Evolutionary conservation across 2,113 vertebrate genomes (phyloP).

Genomic region (Sturnira hondurensis): DNA sequence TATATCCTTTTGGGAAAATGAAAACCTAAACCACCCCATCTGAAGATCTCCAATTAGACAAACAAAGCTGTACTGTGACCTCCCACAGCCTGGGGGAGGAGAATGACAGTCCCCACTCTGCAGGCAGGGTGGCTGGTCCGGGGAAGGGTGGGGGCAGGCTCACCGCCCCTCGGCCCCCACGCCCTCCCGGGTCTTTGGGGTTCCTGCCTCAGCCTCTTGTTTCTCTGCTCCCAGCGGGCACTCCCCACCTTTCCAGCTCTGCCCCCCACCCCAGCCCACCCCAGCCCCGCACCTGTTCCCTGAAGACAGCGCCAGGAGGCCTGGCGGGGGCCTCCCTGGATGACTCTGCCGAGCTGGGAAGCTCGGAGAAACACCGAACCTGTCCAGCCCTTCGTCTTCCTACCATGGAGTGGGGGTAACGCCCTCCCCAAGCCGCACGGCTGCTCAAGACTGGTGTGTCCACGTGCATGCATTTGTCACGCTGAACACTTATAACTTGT

Average conservation of each 20-base stretch:
- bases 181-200: not conserved
- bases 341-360: not conserved
- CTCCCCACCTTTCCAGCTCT: too few species aligned
- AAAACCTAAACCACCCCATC: not conserved
- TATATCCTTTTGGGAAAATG: not conserved
- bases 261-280: rapidly evolving
- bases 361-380: too few species aligned
- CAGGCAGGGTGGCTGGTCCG: not conserved
- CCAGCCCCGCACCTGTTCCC: not conserved
- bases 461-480: rapidly evolving
- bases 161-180: rapidly evolving
- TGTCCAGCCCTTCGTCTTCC: not conserved
- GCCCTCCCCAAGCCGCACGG: not conserved
- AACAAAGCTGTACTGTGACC: not conserved
- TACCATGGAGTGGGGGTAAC: rapidly evolving
- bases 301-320: rapidly evolving
- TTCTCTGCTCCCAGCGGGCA: not conserved
- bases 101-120: not conserved
- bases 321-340: not conserved
- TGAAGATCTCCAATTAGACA: not conserved
- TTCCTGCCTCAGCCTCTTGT: not conserved
- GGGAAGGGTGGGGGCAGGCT: too few species aligned
- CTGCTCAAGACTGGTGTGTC: rapidly evolving
- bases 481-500: rapidly evolving
- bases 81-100: not conserved